Conservation (phyloP, 1,140 invertebrate species). For the Pseudoatta argentina region DNA sequence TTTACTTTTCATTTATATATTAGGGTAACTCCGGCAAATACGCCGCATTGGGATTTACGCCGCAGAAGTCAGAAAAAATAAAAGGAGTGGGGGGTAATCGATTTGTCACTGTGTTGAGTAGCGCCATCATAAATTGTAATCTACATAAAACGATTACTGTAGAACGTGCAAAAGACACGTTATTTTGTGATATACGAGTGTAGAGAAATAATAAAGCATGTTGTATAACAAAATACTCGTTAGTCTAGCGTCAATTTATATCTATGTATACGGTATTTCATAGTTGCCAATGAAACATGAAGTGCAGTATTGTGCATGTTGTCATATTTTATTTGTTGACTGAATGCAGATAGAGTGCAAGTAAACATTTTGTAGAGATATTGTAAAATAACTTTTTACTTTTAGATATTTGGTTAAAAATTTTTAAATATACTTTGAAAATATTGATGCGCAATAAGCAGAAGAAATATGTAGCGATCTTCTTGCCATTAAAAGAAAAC, state of each 20-base stretch:
- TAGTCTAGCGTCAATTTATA: constrained; percentile 23
- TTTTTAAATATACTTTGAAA: background rate
- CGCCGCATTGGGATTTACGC: no score
- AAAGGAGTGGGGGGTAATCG: no score
- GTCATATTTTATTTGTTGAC: constrained; percentile 32
- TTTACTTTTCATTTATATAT: background rate
- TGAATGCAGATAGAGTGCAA: background rate
- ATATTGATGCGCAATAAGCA: background rate
- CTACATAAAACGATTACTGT: no score
- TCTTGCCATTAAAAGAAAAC: background rate
- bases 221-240: background rate
- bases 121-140: no score
- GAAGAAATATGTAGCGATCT: background rate
- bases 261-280: constrained; percentile 28
- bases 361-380: background rate
- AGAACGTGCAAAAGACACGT: no score
- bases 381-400: background rate
- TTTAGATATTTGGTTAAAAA: background rate
- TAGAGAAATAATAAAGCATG: no score
- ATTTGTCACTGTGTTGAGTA: no score
- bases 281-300: constrained; percentile 38
- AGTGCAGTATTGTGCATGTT: constrained; percentile 4
- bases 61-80: no score
- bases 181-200: no score
- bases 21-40: no score